These are phyloP conservation scores for Microctonus hyperodae DNA, from an alignment of 2,888 invertebrate species.

Conservation along the genomic window DNA sequence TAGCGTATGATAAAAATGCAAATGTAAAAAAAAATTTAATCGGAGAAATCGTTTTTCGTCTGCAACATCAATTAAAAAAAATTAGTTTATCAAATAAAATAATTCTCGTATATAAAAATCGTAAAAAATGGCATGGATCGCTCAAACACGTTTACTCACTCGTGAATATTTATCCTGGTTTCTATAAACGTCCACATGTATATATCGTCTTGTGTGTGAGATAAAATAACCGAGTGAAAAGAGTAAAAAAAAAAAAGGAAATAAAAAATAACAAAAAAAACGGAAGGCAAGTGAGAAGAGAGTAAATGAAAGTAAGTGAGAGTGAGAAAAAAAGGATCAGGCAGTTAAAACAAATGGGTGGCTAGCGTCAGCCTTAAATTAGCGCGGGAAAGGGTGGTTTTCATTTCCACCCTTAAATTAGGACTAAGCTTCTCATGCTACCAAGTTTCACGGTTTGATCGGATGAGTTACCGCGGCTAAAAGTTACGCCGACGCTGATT, in stretches of 20 bases:
- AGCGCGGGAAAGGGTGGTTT: conserved; percentile 60
- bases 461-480: conserved; percentile 57
- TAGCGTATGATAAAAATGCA: neutral
- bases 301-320: conserved; percentile 21
- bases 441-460: conserved; percentile 60
- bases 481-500: conserved; percentile 52
- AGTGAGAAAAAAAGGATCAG: conserved; percentile 37
- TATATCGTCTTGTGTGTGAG: too few relatives aligned
- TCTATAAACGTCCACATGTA: too few relatives aligned
- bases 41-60: neutral
- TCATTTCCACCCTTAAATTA: conserved; percentile 63
- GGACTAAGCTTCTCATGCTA: conserved; percentile 57
- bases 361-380: conserved; percentile 61
- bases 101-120: too few relatives aligned
- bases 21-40: neutral
- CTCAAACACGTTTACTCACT: too few relatives aligned
- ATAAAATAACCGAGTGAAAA: neutral
- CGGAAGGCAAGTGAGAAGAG: conserved; percentile 22
- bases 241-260: conserved; percentile 12
- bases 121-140: too few relatives aligned
- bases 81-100: too few relatives aligned
- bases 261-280: conserved; percentile 20
- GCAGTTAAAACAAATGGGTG: conserved; percentile 63
- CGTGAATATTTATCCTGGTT: too few relatives aligned
- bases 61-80: neutral